Base-by-base conservation (phyloP, 1,140 invertebrate species). In the Alviniconcha marisindica region DNA sequence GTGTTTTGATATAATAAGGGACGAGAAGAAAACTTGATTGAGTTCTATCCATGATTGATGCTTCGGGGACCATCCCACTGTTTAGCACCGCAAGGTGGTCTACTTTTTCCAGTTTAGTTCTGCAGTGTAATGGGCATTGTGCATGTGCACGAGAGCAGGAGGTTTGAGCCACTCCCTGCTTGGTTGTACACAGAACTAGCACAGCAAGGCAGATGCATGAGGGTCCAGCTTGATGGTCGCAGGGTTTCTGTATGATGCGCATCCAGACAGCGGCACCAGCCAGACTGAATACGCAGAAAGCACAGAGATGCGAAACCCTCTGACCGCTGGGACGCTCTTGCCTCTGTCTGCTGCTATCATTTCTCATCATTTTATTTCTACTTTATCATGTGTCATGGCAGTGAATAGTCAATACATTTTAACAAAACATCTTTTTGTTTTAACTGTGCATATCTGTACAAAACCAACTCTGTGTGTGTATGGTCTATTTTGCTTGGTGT, bases 161-260 rank as follows among this genome's bases (percentile, higher is more conserved):
- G 33, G 56, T 4, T 66, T 80, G 78, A 80, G 78, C 78, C 1
- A 56, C 78, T 80, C 33, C 24, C 56, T 66, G 78, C 56, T 36
- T 18, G 5, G 21, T 31, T 12, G 78, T 28, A 69, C 60, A 21
- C 56, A 15, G 51, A 44, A n/a, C 78, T 40, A 69, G 78, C 33
- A 14, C 21, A 21, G 78, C 60, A 12, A 24, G 56, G 44, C 78
- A 44, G 38, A 18, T 80, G 78, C 78, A 66, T 63, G 54, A 2
- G 24, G n/a, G 78, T 80, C 54, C 56, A 21, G n/a, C 2, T 28
- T n/a, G n/a, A 24, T 12, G 54, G n/a, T 28, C 38, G n/a, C 60
- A 31, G 33, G 21, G n/a, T 42, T 80, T 80, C 78, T 28, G 1
- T 36, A 80, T 80, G 78, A 80, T 28, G 78, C 60, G 31, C 12